Conservation (phyloP, 1,140 invertebrate species). For the Diorhabda sublineata region DNA sequence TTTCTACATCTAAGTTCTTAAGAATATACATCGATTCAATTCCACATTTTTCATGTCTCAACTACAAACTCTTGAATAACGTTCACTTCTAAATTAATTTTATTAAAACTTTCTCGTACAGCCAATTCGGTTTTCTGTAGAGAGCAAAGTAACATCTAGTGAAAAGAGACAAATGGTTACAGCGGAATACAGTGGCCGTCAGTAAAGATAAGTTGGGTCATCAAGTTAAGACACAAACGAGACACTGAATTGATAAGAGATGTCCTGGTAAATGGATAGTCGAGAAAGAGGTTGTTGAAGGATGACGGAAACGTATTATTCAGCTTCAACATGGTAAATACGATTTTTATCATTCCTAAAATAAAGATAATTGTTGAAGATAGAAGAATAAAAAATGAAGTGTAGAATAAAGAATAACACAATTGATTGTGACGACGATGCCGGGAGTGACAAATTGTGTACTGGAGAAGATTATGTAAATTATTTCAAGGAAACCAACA, state of each 20-base stretch:
- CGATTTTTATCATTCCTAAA: background rate
- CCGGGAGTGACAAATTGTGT: too few relatives aligned
- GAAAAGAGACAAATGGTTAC: conserved; percentile 16
- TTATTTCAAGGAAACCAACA: too few relatives aligned
- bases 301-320: background rate
- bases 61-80: too few relatives aligned
- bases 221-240: conserved; percentile 15
- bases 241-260: conserved; percentile 15
- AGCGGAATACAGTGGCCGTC: conserved; percentile 12
- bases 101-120: too few relatives aligned
- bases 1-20: too few relatives aligned
- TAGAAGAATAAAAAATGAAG: background rate
- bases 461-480: too few relatives aligned
- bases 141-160: background rate
- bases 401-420: too few relatives aligned
- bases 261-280: conserved; percentile 12
- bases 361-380: background rate
- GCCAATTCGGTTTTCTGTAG: too few relatives aligned
- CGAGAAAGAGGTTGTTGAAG: background rate
- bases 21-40: too few relatives aligned
- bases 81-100: too few relatives aligned
- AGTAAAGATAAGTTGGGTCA: conserved; percentile 12
- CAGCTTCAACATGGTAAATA: background rate
- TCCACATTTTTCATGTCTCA: too few relatives aligned
- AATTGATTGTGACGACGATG: too few relatives aligned